Evolutionary conservation across 2,113 vertebrate genomes (phyloP), one percentile per base, ranked within the genome.

Genomic region (Eubucco bourcierii): DNA sequence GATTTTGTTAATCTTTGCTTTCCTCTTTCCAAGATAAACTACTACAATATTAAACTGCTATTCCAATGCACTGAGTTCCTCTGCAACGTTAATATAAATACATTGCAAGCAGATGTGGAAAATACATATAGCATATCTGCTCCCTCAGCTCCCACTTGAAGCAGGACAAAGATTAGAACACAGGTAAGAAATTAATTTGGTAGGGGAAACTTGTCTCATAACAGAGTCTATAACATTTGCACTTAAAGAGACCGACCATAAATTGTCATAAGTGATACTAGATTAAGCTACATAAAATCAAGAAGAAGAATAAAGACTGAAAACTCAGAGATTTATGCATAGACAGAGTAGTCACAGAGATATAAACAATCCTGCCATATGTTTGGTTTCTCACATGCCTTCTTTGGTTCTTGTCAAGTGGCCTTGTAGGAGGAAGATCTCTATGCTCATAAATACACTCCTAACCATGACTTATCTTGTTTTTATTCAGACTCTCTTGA

Each of bases 381-480:
- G 47, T 84, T 93, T 83, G 41, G 53, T 46, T 72, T 65, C 58
- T 87, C 41, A 75, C 12, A 28, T 41, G 70, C 65, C 34, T 95
- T 91, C 68, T 79, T 88, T 93, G 86, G 65, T 93, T 94, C 70
- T 81, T 93, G 74, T 90, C 90, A 95, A 95, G 33, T 70, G 37
- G 9, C 53, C 27, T 47, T 4, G 2, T 4, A 85, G 68, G 52
- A 90, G 70, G 60, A 90, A 90, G 64, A 85, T 82, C 41, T 82
- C 67, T 71, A 29, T 60, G 39, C 33, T 89, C 71, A 61, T 79
- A 90, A 90, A 81, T 37, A 90, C 15, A 80, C 2, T 4, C 12
- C 56, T 82, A 46, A 59, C 46, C 37, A 67, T 33, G 60, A 68
- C 65, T 94, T 92, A 89, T 16, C 71, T 44, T 87, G 71, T 80